Percentiles rank a stretch among this genome's conserved stretches.
phyloP scores from a whole-genome alignment of 2,888 invertebrate genomes.

The Corbicula japonica region DNA sequence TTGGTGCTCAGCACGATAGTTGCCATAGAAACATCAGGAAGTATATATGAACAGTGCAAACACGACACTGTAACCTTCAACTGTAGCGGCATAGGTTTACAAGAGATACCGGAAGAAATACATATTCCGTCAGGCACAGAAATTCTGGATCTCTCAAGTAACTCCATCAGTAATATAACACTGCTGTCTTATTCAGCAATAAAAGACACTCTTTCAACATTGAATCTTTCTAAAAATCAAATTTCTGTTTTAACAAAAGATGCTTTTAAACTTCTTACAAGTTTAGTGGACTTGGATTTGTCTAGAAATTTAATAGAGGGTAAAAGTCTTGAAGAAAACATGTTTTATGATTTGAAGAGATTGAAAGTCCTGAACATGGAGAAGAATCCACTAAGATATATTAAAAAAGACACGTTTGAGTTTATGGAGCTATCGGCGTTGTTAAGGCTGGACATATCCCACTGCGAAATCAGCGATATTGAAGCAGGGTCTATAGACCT shows the following conservation, averaged over 20 bases:
- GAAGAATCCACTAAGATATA: slow-evolving; percentile 46
- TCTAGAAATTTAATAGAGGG: slow-evolving; percentile 54
- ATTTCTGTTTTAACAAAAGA: slow-evolving; percentile 34
- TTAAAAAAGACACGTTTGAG: slow-evolving; percentile 45
- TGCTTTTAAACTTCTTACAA: slow-evolving; percentile 39
- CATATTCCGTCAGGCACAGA: slow-evolving; percentile 33
- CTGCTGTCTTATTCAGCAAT: slow-evolving; percentile 33
- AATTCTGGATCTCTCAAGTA: slow-evolving; percentile 49
- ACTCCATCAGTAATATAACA: slow-evolving; percentile 46
- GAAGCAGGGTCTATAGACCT: slow-evolving; percentile 39
- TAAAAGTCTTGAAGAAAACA: slow-evolving; percentile 18
- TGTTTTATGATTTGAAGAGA: slow-evolving; percentile 43
- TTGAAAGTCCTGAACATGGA: slow-evolving; percentile 39
- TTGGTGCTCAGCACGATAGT: too few relatives aligned
- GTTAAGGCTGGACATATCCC: slow-evolving; percentile 53
- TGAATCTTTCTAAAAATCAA: slow-evolving; percentile 46
- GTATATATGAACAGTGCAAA: slow-evolving; percentile 15
- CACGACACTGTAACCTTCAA: slow-evolving; percentile 19
- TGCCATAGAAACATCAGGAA: slow-evolving; percentile 13
- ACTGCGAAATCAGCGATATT: slow-evolving; percentile 46
- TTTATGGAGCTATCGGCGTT: slow-evolving; percentile 50
- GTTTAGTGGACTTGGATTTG: slow-evolving; percentile 47
- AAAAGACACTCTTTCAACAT: slow-evolving; percentile 3
- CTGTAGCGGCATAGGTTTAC: slow-evolving; percentile 41
- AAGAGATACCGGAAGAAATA: slow-evolving; percentile 7